phyloP scores from a whole-genome alignment of 1,140 invertebrate genomes.

The Drosophila jambulina region DNA sequence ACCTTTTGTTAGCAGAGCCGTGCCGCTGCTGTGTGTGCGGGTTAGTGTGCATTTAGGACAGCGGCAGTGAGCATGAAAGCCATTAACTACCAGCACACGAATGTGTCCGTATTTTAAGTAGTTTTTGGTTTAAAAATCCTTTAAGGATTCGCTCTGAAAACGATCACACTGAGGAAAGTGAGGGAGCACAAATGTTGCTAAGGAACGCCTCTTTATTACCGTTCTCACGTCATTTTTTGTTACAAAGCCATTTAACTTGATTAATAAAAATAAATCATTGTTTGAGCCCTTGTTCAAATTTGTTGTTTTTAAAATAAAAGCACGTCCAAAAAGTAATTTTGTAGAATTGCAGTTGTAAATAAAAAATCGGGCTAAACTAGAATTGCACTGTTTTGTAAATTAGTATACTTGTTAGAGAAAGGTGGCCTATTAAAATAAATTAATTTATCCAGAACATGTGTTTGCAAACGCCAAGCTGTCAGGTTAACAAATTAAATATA shows the following conservation, averaged over 20 bases:
- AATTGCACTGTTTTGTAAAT: background rate
- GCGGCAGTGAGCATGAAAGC: conserved; percentile 69
- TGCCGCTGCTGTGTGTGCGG: conserved; percentile 17
- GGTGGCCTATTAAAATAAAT: background rate
- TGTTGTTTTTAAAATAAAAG: background rate
- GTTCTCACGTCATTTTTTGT: background rate
- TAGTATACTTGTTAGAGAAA: no score
- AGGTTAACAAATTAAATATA: background rate
- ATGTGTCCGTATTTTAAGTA: conserved; percentile 19
- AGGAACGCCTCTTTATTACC: no score
- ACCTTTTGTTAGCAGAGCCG: conserved; percentile 60
- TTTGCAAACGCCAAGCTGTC: rapidly evolving
- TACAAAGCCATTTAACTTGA: background rate
- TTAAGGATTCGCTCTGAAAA: conserved; percentile 1
- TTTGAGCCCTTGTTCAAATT: no score
- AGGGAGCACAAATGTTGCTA: background rate
- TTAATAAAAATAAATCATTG: background rate
- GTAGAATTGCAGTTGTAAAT: background rate
- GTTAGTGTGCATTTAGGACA: conserved; percentile 58
- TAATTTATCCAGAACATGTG: background rate
- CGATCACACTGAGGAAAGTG: background rate
- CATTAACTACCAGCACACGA: conserved; percentile 49
- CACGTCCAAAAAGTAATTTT: background rate
- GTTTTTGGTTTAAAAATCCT: conserved; percentile 6
- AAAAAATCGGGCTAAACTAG: background rate